phyloP scores from a whole-genome alignment of 2,888 invertebrate species.

The Nemoura dubitans region DNA sequence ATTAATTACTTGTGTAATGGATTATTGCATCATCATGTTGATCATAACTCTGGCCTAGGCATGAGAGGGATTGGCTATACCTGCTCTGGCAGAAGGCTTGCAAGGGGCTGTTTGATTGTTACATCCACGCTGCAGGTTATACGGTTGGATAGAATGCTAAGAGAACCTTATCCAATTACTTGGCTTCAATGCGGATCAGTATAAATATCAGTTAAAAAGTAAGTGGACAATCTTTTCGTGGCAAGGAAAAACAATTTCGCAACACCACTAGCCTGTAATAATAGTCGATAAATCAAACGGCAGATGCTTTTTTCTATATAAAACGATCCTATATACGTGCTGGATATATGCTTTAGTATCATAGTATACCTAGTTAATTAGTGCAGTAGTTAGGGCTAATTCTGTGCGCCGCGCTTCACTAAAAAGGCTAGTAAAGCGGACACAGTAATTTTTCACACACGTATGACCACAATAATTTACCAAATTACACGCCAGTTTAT shows the following conservation, averaged over 20 bases:
- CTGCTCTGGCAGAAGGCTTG: neutral
- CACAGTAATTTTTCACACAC: neutral
- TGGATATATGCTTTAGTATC: neutral
- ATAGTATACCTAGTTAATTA: neutral
- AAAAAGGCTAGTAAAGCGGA: neutral
- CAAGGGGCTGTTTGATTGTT: neutral
- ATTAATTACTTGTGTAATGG: neutral
- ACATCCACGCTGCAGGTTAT: neutral
- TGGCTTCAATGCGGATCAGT: neutral
- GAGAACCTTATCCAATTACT: neutral
- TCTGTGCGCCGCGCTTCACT: neutral
- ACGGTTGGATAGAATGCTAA: neutral
- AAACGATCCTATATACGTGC: neutral
- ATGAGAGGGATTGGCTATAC: neutral
- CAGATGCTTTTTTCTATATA: neutral
- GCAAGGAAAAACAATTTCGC: neutral
- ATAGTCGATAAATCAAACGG: neutral
- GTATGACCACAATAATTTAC: neutral
- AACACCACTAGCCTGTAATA: neutral
- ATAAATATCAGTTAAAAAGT: neutral
- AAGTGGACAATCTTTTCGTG: neutral
- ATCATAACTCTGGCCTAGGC: neutral
- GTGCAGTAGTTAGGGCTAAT: neutral
- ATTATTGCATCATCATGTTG: slow-evolving; percentile 12
- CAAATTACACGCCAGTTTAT: neutral